Conservation (phyloP, 2,888 invertebrate species). For the Proisotoma minuta region DNA sequence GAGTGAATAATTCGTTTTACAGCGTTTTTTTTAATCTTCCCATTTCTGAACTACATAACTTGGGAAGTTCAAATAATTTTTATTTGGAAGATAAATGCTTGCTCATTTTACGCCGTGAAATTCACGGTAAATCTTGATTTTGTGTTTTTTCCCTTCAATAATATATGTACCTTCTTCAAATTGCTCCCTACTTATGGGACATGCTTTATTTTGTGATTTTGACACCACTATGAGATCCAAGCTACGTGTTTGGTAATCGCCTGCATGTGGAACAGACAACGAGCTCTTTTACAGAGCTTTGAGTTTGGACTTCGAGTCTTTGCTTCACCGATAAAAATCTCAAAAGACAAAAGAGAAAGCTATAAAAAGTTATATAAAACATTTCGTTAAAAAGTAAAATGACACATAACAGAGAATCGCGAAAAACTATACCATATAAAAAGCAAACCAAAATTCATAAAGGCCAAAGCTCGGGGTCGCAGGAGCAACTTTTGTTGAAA, state of each 20-base stretch:
- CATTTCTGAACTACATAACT: no score
- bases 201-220: no score
- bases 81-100: no score
- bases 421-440: conserved; percentile 25
- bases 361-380: conserved; percentile 34
- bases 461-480: conserved; percentile 2
- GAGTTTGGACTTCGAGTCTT: not conserved
- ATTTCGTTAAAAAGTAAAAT: conserved; percentile 28
- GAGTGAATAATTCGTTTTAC: no score
- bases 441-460: conserved; percentile 36
- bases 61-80: no score
- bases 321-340: conserved; percentile 4
- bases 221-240: no score
- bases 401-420: conserved; percentile 31
- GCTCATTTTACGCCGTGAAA: no score
- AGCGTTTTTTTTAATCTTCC: no score
- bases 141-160: no score
- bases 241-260: not conserved
- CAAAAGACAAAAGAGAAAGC: conserved; percentile 24
- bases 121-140: no score
- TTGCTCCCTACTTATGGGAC: no score
- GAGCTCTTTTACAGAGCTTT: not conserved
- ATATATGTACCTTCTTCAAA: no score
- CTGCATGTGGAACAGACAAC: not conserved
- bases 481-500: conserved; percentile 12